phyloP scores from a whole-genome alignment of 2,888 invertebrate species.

The Agrilus mali region DNA sequence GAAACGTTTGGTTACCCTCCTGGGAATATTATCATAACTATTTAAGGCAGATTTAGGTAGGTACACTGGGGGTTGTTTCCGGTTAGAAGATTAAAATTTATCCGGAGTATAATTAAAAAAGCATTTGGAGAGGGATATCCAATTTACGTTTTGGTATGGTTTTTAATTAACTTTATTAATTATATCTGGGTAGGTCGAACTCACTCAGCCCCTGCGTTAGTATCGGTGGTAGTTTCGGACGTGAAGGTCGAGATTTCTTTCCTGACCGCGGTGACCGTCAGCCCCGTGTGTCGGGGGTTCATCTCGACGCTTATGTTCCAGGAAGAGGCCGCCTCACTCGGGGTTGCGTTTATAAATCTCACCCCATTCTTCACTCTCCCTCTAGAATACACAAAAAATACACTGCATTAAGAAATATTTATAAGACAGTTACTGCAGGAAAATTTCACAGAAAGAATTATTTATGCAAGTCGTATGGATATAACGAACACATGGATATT shows the following conservation, averaged over 20 bases:
- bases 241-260: slow-evolving; percentile 39
- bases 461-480: no score
- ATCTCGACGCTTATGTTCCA: slow-evolving; percentile 87
- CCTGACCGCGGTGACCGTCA: slow-evolving; percentile 75
- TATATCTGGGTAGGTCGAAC: no score
- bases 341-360: slow-evolving; percentile 70
- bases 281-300: slow-evolving; percentile 74
- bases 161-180: background rate
- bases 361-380: slow-evolving; percentile 84
- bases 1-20: no score
- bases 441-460: no score
- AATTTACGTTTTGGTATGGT: no score
- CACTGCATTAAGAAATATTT: background rate
- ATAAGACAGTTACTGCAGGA: no score
- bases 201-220: slow-evolving; percentile 6
- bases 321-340: slow-evolving; percentile 33
- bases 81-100: background rate
- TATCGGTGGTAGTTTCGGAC: slow-evolving; percentile 16
- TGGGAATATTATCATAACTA: no score
- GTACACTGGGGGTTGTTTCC: no score
- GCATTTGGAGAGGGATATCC: no score
- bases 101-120: background rate
- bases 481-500: no score
- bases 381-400: slow-evolving; percentile 41
- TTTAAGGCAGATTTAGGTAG: no score